Evolutionary conservation across 1,140 invertebrate species (phyloP).

Genomic region (Melanaphis sacchari): DNA sequence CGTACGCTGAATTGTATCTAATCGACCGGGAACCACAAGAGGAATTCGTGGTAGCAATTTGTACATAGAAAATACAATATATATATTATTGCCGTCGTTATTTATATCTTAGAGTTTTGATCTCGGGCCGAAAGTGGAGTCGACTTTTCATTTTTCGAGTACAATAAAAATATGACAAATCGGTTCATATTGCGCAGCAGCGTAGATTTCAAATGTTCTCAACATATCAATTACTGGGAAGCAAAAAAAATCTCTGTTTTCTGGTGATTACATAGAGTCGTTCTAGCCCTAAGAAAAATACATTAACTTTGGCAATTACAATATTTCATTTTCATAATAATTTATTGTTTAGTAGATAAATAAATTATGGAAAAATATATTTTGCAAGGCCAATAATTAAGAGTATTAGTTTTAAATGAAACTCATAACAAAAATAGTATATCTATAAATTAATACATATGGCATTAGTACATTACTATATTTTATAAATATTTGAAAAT

Average conservation of each 20-base stretch:
- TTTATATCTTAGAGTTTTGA: constrained; percentile 44
- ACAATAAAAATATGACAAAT: constrained; percentile 45
- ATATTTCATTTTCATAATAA: constrained; percentile 30
- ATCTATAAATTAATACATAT: neutral
- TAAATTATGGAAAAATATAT: neutral
- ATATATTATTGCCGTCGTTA: constrained; percentile 32
- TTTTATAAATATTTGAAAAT: neutral
- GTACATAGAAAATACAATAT: constrained; percentile 21
- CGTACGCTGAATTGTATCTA: constrained; percentile 32
- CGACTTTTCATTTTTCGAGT: constrained; percentile 34
- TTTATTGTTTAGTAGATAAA: constrained; percentile 27
- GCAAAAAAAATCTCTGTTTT: constrained; percentile 13
- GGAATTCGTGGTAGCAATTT: constrained; percentile 16
- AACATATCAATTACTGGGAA: neutral
- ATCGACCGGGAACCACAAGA: constrained; percentile 51
- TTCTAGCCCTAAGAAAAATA: neutral
- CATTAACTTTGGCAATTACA: constrained; percentile 27
- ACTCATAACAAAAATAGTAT: neutral
- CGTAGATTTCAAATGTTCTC: constrained; percentile 33
- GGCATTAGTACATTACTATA: neutral
- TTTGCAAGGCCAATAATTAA: neutral
- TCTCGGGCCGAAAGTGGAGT: constrained; percentile 4
- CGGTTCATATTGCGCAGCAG: neutral
- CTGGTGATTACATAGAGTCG: neutral
- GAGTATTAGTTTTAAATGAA: constrained; percentile 10